Evolutionary conservation across 2,797 vertebrate genomes (phyloP).

Genomic region (Danionella dracula): DNA sequence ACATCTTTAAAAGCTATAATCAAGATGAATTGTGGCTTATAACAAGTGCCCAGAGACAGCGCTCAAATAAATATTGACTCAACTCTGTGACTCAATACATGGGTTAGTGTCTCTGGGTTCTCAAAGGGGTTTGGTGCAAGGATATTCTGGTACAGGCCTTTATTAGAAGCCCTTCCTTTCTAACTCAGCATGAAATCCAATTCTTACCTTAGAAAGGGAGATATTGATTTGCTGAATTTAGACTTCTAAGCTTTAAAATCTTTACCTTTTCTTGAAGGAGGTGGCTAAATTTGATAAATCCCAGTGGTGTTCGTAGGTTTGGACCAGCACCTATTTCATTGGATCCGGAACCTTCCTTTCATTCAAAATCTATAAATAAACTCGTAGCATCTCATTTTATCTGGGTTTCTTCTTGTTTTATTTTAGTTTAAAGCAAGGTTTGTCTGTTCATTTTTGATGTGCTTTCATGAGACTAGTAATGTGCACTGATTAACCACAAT

Average conservation of each 20-base stretch:
- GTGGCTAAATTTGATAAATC: conserved; percentile 68
- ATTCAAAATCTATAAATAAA: no score
- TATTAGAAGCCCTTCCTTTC: conserved; percentile 43
- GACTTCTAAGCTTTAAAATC: conserved; percentile 53
- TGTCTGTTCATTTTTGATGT: no score
- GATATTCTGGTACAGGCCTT: conserved; percentile 30
- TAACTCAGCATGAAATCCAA: conserved; percentile 54
- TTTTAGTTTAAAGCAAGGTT: no score
- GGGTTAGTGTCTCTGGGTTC: conserved; percentile 18
- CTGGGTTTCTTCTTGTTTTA: no score
- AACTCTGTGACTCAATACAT: background rate
- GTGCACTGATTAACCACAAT: no score
- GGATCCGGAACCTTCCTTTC: no score
- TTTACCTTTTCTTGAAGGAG: conserved; percentile 44
- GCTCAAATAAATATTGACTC: conserved; percentile 22
- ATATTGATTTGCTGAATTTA: conserved; percentile 61
- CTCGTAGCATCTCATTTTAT: no score
- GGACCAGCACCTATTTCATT: no score
- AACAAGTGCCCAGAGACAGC: background rate
- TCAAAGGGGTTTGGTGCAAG: background rate
- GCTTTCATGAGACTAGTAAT: no score
- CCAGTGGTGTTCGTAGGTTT: no score
- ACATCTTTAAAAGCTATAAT: conserved; percentile 51
- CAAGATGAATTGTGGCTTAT: conserved; percentile 53
- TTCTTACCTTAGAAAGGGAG: conserved; percentile 66